Conservation (phyloP, 2,113 vertebrate species). For the Crotalus helleri region DNA sequence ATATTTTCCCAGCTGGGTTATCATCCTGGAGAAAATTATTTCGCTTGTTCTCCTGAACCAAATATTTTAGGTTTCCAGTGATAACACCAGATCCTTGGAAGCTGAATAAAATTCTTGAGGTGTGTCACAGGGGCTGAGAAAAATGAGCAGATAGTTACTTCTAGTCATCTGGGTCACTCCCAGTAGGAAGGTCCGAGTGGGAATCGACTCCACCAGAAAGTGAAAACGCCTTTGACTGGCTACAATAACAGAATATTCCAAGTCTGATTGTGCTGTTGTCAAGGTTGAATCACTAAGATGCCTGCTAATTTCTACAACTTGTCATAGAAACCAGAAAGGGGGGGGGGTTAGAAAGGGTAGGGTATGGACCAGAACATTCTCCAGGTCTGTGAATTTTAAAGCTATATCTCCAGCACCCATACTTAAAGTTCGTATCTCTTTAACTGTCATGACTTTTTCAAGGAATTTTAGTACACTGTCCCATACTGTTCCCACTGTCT, state of each 20-base stretch:
- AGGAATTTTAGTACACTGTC: too few species aligned
- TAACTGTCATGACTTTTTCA: too few species aligned
- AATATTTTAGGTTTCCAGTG: too few species aligned
- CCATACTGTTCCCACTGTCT: not conserved
- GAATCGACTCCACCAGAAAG: not conserved
- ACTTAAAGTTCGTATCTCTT: too few species aligned
- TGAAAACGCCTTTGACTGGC: not conserved
- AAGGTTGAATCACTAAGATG: too few species aligned
- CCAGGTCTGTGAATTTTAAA: slow-evolving; percentile 20
- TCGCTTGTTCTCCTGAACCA: not conserved
- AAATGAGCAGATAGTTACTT: not conserved
- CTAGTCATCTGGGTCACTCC: not conserved
- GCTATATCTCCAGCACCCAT: too few species aligned
- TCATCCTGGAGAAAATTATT: too few species aligned
- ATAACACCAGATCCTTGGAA: not conserved
- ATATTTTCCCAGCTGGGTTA: too few species aligned
- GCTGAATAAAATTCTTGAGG: not conserved
- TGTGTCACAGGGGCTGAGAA: not conserved
- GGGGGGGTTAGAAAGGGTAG: too few species aligned
- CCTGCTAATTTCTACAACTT: too few species aligned
- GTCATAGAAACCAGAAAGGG: too few species aligned
- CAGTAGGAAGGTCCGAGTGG: not conserved
- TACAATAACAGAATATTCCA: not conserved
- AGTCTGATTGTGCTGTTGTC: not conserved
- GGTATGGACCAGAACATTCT: not conserved